phyloP scores from a whole-genome alignment of 2,797 vertebrate genomes.

The Eidolon dupreanum region DNA sequence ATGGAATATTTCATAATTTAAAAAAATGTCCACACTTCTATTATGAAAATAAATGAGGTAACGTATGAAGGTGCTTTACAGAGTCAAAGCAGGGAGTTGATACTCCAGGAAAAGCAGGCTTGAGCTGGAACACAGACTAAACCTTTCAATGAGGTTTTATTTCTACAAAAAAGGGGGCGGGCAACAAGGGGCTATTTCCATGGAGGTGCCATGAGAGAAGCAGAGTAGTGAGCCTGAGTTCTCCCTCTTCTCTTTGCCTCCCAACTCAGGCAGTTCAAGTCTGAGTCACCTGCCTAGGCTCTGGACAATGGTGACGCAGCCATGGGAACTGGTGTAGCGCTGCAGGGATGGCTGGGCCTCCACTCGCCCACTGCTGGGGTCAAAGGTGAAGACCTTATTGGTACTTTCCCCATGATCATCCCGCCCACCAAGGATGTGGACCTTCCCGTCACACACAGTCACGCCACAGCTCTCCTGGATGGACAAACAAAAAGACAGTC shows the following conservation, averaged over 20 bases:
- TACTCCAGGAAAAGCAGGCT: not conserved
- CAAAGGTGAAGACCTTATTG: constrained; percentile 83
- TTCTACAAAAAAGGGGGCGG: constrained; percentile 28
- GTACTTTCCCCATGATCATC: constrained; percentile 84
- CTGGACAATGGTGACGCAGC: constrained; percentile 89
- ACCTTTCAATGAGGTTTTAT: constrained; percentile 52
- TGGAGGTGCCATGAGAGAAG: not conserved
- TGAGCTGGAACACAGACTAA: not conserved
- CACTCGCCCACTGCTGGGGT: constrained; percentile 77
- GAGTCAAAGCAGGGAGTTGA: not conserved
- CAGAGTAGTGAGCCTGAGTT: not conserved
- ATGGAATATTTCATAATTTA: not conserved
- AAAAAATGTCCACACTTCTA: not conserved
- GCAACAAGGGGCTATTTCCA: constrained; percentile 5
- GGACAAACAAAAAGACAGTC: constrained; percentile 41
- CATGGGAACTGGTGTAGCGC: constrained; percentile 87
- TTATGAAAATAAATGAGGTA: not conserved
- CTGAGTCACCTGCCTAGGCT: constrained; percentile 72
- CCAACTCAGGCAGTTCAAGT: not conserved
- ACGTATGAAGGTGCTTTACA: not conserved
- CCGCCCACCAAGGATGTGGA: constrained; percentile 88
- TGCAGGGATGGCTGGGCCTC: constrained; percentile 81
- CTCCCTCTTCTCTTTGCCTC: not conserved
- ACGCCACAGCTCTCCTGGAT: constrained; percentile 89
- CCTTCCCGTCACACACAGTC: constrained; percentile 86